A percentile compares a stretch with the other conserved stretches of the same genome.
phyloP scores from a whole-genome alignment of 2,797 vertebrate genomes.

The Lemur catta region DNA sequence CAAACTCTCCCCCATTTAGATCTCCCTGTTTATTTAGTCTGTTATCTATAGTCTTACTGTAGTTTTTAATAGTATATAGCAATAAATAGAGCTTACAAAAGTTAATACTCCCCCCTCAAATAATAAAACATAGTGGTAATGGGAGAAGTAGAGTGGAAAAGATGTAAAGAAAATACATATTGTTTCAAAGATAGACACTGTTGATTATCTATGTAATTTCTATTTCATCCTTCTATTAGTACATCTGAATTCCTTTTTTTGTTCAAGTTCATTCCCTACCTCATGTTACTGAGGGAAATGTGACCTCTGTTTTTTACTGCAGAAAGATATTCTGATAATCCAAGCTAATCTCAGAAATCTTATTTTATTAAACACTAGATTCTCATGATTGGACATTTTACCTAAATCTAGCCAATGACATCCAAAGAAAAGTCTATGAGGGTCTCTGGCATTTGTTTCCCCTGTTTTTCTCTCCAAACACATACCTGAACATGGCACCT shows the following conservation, averaged over 20 bases:
- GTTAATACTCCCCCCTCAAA: background rate
- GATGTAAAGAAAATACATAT: background rate
- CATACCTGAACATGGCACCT: background rate
- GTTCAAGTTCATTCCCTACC: background rate
- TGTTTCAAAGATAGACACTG: background rate
- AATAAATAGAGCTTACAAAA: background rate
- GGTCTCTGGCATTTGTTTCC: background rate
- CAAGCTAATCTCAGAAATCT: background rate
- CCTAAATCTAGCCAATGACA: background rate
- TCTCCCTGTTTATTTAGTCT: background rate
- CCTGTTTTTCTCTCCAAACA: background rate
- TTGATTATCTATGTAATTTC: background rate
- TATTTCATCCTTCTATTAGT: background rate
- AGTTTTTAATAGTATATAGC: background rate
- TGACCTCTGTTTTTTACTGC: background rate
- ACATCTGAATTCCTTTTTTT: background rate
- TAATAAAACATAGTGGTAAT: background rate
- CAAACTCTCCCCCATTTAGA: background rate
- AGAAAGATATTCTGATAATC: background rate
- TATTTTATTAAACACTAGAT: background rate
- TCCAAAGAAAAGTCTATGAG: background rate
- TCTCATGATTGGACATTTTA: background rate
- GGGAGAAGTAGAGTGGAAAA: background rate
- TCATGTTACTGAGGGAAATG: background rate
- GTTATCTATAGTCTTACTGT: background rate